Conservation (phyloP, 2,113 vertebrate species). For the Kryptolebias marmoratus region DNA sequence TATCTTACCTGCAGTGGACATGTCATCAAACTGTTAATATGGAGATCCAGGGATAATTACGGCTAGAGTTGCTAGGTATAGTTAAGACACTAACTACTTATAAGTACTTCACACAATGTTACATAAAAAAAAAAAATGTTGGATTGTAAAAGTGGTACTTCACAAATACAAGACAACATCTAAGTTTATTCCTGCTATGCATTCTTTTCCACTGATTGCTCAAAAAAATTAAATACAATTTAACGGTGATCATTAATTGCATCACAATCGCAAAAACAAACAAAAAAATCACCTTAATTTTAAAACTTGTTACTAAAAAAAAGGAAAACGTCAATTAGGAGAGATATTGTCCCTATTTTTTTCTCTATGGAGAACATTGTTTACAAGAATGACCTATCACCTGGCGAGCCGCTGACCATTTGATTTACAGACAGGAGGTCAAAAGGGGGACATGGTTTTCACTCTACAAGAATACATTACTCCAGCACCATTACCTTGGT, state of each 20-base stretch:
- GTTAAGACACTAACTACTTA: too few relatives aligned
- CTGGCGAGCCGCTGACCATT: constrained; percentile 71
- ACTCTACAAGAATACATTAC: constrained; percentile 74
- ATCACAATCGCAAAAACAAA: constrained; percentile 51
- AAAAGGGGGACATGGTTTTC: constrained; percentile 64
- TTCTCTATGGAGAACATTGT: constrained; percentile 47
- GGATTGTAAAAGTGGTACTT: constrained; percentile 18
- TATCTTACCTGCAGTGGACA: too few relatives aligned
- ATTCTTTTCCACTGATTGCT: constrained; percentile 50
- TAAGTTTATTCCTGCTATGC: constrained; percentile 13
- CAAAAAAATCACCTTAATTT: constrained; percentile 56
- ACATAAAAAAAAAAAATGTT: too few relatives aligned
- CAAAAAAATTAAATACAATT: constrained; percentile 45
- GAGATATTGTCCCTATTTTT: constrained; percentile 32
- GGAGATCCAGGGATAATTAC: too few relatives aligned
- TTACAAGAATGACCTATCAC: constrained; percentile 60
- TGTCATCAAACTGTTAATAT: too few relatives aligned
- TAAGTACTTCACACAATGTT: too few relatives aligned
- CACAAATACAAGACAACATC: constrained; percentile 43
- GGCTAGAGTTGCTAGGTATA: too few relatives aligned
- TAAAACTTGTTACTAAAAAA: constrained; percentile 31
- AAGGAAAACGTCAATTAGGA: constrained; percentile 42
- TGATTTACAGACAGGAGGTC: constrained; percentile 77
- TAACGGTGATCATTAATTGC: constrained; percentile 51
- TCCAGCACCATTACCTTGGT: constrained; percentile 68